These are phyloP conservation scores for Peromyscus aztecus DNA, from an alignment of 2,797 vertebrate species.

Conservation along the genomic window DNA sequence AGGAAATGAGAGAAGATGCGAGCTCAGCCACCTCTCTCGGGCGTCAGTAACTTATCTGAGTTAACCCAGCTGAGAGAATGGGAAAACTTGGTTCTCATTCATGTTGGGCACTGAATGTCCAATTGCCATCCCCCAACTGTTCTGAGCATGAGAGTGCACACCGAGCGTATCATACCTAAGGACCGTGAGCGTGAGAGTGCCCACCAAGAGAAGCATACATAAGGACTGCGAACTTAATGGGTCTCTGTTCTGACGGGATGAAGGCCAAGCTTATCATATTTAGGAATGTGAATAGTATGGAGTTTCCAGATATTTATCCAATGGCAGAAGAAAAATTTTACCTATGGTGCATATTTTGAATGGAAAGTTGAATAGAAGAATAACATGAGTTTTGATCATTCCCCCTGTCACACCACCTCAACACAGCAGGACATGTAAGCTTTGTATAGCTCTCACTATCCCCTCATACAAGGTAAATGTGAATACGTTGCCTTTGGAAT, in stretches of 20 bases:
- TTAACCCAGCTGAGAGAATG: not conserved
- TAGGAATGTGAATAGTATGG: not conserved
- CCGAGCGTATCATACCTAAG: not conserved
- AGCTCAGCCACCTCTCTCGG: not conserved
- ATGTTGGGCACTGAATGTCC: not conserved
- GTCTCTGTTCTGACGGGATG: not conserved
- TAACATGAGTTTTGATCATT: not conserved
- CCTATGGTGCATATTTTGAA: not conserved
- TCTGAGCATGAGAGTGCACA: not conserved
- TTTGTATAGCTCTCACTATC: not conserved
- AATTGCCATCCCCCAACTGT: not conserved
- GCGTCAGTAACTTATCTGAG: not conserved
- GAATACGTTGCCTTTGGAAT: slow-evolving; percentile 1
- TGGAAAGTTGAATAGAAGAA: slow-evolving; percentile 8
- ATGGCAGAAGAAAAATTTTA: not conserved
- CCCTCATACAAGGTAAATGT: not conserved
- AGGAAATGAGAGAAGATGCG: slow-evolving; percentile 24
- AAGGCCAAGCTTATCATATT: not conserved
- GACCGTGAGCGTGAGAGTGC: not conserved
- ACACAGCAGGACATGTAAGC: not conserved
- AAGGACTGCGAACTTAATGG: not conserved
- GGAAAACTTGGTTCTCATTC: not conserved
- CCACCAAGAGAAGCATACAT: not conserved
- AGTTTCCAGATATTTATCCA: not conserved
- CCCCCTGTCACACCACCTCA: not conserved